Conservation (phyloP, 2,113 vertebrate species). For the Neolamprologus fasciatus region DNA sequence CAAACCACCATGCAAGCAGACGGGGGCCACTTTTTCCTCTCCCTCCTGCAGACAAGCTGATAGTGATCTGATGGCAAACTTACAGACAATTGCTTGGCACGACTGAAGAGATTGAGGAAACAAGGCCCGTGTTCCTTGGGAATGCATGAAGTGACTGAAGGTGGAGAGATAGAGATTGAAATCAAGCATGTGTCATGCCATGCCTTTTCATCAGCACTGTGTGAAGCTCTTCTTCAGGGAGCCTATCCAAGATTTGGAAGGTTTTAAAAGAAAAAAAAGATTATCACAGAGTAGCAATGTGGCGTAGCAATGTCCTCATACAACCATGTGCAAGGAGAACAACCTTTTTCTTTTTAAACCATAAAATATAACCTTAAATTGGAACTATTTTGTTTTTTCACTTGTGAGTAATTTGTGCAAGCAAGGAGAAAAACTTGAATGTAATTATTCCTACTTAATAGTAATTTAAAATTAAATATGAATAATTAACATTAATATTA, state of each 20-base stretch:
- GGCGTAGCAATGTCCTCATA: background rate
- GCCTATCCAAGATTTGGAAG: background rate
- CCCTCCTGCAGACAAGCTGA: slow-evolving; percentile 7
- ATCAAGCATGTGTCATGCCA: slow-evolving; percentile 17
- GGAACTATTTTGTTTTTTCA: background rate
- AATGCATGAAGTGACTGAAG: background rate
- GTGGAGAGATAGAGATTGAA: slow-evolving; percentile 4
- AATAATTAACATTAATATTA: background rate
- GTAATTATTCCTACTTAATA: background rate
- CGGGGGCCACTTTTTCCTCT: background rate
- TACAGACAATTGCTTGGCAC: slow-evolving; percentile 2
- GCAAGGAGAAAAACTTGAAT: background rate
- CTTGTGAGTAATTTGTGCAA: background rate
- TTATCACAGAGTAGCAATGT: background rate
- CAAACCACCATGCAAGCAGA: slow-evolving; percentile 8
- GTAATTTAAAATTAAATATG: background rate
- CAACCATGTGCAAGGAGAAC: background rate
- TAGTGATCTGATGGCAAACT: slow-evolving; percentile 33
- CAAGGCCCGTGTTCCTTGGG: background rate
- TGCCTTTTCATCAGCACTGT: slow-evolving; percentile 1
- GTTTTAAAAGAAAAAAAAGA: background rate
- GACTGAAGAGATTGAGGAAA: background rate
- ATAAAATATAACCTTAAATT: background rate
- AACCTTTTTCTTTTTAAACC: background rate
- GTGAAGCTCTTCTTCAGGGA: background rate